A percentile compares a stretch with the other conserved stretches of the same genome.
These are phyloP conservation scores for Anthophora plumipes DNA, from an alignment of 2,888 invertebrate species.

Conservation along the genomic window DNA sequence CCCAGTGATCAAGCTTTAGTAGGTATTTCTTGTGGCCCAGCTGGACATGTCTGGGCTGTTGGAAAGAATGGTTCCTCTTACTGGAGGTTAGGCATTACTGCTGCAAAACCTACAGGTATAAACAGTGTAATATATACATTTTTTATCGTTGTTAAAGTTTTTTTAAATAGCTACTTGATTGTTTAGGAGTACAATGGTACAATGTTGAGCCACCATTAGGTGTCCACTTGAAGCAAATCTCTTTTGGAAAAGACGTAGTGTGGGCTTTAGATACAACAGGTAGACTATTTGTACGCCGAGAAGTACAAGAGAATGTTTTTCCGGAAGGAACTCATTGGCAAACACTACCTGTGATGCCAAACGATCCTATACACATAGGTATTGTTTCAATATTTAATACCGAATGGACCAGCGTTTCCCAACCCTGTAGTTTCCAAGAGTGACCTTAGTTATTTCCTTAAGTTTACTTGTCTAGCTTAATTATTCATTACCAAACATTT, in stretches of 20 bases:
- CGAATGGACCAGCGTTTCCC: slow-evolving; percentile 49
- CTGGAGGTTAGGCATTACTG: slow-evolving; percentile 91
- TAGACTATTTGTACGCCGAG: slow-evolving; percentile 91
- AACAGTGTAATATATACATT: slow-evolving; percentile 1
- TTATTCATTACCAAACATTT: slow-evolving; percentile 15
- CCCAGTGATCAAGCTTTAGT: slow-evolving; percentile 92
- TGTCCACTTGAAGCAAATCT: slow-evolving; percentile 90
- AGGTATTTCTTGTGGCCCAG: slow-evolving; percentile 90
- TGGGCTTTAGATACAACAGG: slow-evolving; percentile 93
- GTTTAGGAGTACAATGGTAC: slow-evolving; percentile 90
- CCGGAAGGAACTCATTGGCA: slow-evolving; percentile 96
- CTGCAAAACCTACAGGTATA: slow-evolving; percentile 87
- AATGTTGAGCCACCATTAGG: slow-evolving; percentile 90
- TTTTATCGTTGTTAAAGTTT: neutral
- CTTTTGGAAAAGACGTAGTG: slow-evolving; percentile 90
- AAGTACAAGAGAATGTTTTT: slow-evolving; percentile 89
- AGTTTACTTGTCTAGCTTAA: neutral
- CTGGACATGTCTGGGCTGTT: slow-evolving; percentile 92
- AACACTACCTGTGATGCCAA: slow-evolving; percentile 87
- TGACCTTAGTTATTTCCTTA: slow-evolving; percentile 15
- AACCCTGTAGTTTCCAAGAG: slow-evolving; percentile 28
- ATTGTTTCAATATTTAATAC: slow-evolving; percentile 69
- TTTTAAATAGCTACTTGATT: neutral
- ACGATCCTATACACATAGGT: slow-evolving; percentile 87
- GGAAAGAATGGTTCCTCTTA: slow-evolving; percentile 94